Evolutionary conservation across 2,888 invertebrate genomes (phyloP).

Genomic region (Pandemis corylana): DNA sequence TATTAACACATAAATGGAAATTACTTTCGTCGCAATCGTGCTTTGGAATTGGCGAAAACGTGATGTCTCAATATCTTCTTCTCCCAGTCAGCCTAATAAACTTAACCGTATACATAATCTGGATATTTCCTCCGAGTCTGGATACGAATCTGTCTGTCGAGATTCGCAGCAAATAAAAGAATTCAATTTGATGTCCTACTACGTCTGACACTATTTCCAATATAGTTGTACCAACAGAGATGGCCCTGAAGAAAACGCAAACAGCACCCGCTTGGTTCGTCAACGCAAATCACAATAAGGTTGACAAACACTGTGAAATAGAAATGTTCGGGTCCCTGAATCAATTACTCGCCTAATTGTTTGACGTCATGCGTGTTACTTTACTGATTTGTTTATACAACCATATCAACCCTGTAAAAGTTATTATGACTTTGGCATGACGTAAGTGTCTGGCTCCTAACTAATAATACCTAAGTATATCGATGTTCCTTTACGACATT

Average conservation of each 20-base stretch:
- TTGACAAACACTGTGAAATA: slow-evolving; percentile 7
- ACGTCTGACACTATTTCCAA: slow-evolving; percentile 10
- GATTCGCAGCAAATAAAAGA: neutral
- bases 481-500: slow-evolving; percentile 23
- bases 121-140: too few relatives aligned
- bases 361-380: slow-evolving; percentile 3
- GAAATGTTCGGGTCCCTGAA: slow-evolving; percentile 2
- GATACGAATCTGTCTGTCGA: neutral
- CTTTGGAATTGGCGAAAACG: neutral
- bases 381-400: neutral
- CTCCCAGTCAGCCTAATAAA: neutral
- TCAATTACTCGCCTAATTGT: slow-evolving; percentile 10
- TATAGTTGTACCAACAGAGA: slow-evolving; percentile 1
- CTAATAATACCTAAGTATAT: slow-evolving; percentile 9
- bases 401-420: neutral
- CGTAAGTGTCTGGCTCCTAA: slow-evolving; percentile 22
- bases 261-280: neutral
- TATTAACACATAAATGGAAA: too few relatives aligned
- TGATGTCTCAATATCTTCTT: neutral
- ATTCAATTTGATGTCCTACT: neutral
- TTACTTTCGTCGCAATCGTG: too few relatives aligned
- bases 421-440: slow-evolving; percentile 22
- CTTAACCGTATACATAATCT: neutral
- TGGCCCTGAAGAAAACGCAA: neutral
- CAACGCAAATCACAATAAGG: slow-evolving; percentile 9